These are phyloP conservation scores for Heliconius erato DNA, from an alignment of 2,888 invertebrate genomes.

Conservation along the genomic window DNA sequence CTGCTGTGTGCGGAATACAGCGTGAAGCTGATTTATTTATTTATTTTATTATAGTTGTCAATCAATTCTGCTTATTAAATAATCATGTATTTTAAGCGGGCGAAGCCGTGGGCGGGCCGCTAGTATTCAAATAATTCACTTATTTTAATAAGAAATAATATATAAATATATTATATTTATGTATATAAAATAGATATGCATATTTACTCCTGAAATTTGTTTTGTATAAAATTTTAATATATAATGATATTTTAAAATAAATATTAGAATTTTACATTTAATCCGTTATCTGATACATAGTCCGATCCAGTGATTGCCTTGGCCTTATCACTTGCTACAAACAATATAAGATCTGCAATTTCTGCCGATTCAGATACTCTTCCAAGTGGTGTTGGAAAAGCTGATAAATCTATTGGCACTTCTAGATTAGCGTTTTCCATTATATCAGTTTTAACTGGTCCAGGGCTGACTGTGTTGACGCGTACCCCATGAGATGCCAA, in stretches of 20 bases:
- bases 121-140: too few species aligned
- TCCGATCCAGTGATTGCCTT: constrained; percentile 55
- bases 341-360: constrained; percentile 57
- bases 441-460: constrained; percentile 84
- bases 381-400: constrained; percentile 40
- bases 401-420: not conserved
- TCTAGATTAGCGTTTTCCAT: constrained; percentile 69
- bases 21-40: too few species aligned
- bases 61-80: too few species aligned
- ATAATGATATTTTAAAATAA: not conserved
- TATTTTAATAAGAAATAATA: too few species aligned
- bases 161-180: not conserved
- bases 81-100: too few species aligned
- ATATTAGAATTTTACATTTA: not conserved
- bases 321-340: constrained; percentile 57
- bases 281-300: constrained; percentile 54
- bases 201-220: too few species aligned
- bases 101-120: too few species aligned
- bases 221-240: too few species aligned
- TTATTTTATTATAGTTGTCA: too few species aligned
- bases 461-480: constrained; percentile 89
- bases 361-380: constrained; percentile 55
- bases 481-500: constrained; percentile 85
- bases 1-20: too few species aligned
- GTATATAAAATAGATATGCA: too few species aligned